Conservation (phyloP, 2,888 invertebrate species). For the Apotomis betuletana region DNA sequence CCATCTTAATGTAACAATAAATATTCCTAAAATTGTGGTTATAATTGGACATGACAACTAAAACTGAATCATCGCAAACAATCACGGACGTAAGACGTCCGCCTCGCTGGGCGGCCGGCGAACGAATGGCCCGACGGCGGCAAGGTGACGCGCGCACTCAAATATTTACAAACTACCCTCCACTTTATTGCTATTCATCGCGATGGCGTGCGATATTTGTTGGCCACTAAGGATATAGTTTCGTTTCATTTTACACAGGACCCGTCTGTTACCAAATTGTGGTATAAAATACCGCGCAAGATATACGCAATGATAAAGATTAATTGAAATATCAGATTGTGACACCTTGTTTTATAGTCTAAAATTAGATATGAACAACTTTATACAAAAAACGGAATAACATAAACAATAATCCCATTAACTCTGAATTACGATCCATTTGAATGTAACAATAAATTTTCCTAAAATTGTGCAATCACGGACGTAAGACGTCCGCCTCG, state of each 20-base stretch:
- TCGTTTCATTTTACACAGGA: slow-evolving; percentile 14
- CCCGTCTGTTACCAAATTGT: slow-evolving; percentile 14
- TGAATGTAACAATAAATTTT: no score
- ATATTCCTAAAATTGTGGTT: not conserved
- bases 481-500: slow-evolving; percentile 68
- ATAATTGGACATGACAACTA: not conserved
- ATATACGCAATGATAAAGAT: no score
- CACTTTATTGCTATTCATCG: slow-evolving; percentile 58
- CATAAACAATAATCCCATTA: no score
- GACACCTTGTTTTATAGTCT: no score
- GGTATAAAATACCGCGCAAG: not conserved
- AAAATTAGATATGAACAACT: no score
- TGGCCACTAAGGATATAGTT: slow-evolving; percentile 12
- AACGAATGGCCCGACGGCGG: slow-evolving; percentile 66
- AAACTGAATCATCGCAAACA: slow-evolving; percentile 5
- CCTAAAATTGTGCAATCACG: no score
- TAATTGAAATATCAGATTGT: no score
- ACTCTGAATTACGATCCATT: no score
- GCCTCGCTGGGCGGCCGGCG: slow-evolving; percentile 56
- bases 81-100: slow-evolving; percentile 69
- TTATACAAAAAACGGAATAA: no score
- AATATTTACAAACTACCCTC: slow-evolving; percentile 80
- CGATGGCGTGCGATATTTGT: slow-evolving; percentile 24
- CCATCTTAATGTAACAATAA: no score
- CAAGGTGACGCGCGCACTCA: slow-evolving; percentile 66